Evolutionary conservation across 2,888 invertebrate genomes (phyloP), one percentile per base, ranked within the genome.

Genomic region (Chymomyza amoena): DNA sequence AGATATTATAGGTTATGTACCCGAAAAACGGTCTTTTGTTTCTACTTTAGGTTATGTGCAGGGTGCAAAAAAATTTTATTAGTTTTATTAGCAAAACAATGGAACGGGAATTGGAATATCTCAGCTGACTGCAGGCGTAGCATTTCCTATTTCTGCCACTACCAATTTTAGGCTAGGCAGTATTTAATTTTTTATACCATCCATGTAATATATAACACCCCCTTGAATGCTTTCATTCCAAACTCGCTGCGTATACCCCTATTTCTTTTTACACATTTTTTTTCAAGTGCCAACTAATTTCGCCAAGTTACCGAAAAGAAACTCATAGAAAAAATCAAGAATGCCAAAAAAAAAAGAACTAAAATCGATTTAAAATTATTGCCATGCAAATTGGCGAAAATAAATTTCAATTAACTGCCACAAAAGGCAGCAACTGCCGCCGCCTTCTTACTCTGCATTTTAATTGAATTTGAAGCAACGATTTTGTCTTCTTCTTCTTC

Each of bases 361-460:
- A n/a, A 54, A 56, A 56, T 56, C 28, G 36, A 64, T n/a, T 64
- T 57, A 2, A 57, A 57, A 57, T 57, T 61, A 61, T 61, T 61
- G 36, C 15, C 15, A 36, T 61, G 60, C 36, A 50, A 72, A 74
- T 64, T 66, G 39, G 20, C 16, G 51, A 50, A 52, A 66, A 75
- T 72, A 72, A 72, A 70, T 66, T 69, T 68, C 54, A 72, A 72
- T 76, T 72, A 70, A 61, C 13, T 54, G 16, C 50, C 60, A 39
- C 50, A 66, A 61, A 61, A 56, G 67, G 9, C 28, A 18, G 13
- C 32, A 10, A 5, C n/a, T 20, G 28, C 13, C 61, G 28, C 13
- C 61, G 28, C 28, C 16, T 63, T 13, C 16, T 15, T 15, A 10
- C 36, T 10, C 50, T 32, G 18, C 25, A 61, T 65, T 65, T 72